Conservation (phyloP, 2,797 vertebrate species). For the Falco naumanni region DNA sequence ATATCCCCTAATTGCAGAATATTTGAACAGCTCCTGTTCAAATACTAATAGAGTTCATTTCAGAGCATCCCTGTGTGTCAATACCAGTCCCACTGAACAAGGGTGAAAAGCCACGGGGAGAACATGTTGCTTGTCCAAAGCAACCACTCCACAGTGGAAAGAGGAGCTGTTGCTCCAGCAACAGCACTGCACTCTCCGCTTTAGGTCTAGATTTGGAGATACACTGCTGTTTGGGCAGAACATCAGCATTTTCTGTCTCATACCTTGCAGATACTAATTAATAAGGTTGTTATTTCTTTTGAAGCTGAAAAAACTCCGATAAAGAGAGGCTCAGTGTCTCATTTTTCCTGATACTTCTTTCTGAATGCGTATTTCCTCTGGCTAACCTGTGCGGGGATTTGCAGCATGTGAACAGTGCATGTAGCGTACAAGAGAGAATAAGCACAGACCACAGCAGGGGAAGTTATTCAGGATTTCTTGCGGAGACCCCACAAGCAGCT, state of each 20-base stretch:
- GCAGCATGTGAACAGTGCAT: rapidly evolving
- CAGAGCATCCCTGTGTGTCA: background rate
- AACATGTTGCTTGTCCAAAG: background rate
- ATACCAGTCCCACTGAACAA: background rate
- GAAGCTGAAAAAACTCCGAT: background rate
- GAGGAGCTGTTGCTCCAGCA: background rate
- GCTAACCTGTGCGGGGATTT: background rate
- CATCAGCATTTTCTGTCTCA: background rate
- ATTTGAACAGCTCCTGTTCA: background rate
- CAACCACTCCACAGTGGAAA: background rate
- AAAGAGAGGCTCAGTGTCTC: background rate
- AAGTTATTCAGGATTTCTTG: background rate
- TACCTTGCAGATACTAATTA: background rate
- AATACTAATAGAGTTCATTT: background rate
- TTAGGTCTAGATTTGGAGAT: background rate
- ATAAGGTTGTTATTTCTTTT: background rate
- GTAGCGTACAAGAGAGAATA: background rate
- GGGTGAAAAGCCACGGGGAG: background rate
- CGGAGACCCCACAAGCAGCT: background rate
- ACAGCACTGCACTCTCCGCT: rapidly evolving
- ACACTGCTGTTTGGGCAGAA: background rate
- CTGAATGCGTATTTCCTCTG: background rate
- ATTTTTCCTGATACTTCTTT: background rate
- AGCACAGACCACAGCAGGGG: background rate
- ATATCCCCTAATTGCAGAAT: background rate